A percentile compares a stretch with the other conserved stretches of the same genome.
Conservation (phyloP, 2,888 invertebrate species). For the Minunthozetes semirufus region DNA sequence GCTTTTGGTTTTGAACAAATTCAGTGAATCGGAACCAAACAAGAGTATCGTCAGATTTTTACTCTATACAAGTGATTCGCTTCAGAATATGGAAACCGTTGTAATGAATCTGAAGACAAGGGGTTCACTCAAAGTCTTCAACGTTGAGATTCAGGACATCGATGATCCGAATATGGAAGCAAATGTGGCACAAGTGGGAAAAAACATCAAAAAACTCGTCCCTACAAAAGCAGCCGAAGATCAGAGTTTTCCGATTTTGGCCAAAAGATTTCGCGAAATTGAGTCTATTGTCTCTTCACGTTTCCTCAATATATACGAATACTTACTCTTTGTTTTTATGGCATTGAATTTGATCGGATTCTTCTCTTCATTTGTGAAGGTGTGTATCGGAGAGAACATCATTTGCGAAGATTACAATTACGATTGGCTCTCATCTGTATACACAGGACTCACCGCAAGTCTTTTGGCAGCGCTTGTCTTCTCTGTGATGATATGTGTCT, state of each 20-base stretch:
- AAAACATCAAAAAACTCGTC: neutral
- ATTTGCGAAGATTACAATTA: neutral
- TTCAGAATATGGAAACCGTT: neutral
- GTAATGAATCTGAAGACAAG: neutral
- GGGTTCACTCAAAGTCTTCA: neutral
- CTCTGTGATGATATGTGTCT: neutral
- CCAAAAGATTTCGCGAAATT: neutral
- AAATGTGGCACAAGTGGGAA: neutral
- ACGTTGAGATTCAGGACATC: neutral
- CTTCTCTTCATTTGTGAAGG: neutral
- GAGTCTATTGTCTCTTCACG: neutral
- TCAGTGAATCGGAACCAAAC: neutral
- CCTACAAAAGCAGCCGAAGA: neutral
- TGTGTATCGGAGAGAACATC: neutral
- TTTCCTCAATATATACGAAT: neutral
- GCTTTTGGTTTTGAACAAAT: neutral
- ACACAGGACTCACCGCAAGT: neutral
- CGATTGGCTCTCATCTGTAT: neutral
- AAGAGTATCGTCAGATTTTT: neutral
- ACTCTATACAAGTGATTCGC: neutral
- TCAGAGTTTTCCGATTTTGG: neutral
- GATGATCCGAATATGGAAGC: neutral
- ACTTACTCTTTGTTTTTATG: neutral
- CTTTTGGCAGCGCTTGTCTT: neutral
- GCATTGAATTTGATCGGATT: neutral